Evolutionary conservation across 2,113 vertebrate species (phyloP).

Genomic region (Larimichthys polyactis): DNA sequence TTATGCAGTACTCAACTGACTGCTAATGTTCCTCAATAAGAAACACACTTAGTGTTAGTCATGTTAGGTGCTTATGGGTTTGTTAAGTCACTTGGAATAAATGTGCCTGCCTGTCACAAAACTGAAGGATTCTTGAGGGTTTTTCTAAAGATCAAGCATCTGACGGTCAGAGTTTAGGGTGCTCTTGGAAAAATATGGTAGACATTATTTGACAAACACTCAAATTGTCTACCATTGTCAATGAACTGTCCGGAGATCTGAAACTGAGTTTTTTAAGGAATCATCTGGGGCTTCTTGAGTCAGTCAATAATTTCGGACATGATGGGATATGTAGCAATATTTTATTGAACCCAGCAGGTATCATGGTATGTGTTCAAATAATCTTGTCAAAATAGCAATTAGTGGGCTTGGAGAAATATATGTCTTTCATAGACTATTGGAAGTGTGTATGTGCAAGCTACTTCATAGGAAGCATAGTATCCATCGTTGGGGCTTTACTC

Average conservation of each 20-base stretch:
- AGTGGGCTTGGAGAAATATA: neutral
- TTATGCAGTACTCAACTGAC: neutral
- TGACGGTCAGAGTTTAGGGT: too few species aligned
- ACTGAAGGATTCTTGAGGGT: neutral
- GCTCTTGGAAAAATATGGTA: neutral
- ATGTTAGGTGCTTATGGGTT: too few species aligned
- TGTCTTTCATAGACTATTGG: neutral
- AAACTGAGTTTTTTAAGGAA: neutral
- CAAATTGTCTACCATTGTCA: neutral
- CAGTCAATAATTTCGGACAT: neutral
- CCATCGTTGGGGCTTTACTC: neutral
- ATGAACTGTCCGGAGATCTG: neutral
- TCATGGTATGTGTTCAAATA: neutral
- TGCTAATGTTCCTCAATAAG: neutral
- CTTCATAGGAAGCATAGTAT: neutral
- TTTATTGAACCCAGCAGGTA: neutral
- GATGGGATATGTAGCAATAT: neutral
- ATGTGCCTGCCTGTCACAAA: neutral
- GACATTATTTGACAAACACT: neutral
- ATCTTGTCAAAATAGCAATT: neutral
- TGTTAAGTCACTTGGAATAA: neutral
- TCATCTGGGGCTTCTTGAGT: neutral
- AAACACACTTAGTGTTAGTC: neutral
- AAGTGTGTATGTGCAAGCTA: neutral
- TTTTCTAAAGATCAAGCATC: neutral